Evolutionary conservation across 2,797 vertebrate genomes (phyloP).

Genomic region (Coregonus suidteri): DNA sequence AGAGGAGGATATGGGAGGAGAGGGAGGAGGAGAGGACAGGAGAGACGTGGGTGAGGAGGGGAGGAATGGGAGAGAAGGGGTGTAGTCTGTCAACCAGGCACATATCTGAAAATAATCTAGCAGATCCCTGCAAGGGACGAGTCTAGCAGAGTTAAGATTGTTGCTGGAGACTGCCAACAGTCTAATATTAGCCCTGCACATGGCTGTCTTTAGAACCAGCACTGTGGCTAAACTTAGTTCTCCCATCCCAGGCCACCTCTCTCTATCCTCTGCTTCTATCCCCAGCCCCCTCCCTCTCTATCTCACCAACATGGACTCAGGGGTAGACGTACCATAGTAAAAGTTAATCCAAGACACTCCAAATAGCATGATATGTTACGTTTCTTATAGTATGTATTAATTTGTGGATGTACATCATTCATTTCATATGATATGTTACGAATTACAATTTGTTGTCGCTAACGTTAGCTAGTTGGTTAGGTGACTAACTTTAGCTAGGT

Average conservation of each 20-base stretch:
- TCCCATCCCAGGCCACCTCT: constrained; percentile 55
- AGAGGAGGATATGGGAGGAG: too few species aligned
- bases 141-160: constrained; percentile 54
- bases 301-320: background rate
- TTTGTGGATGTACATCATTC: too few species aligned
- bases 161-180: constrained; percentile 59
- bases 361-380: too few species aligned
- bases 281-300: background rate
- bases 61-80: background rate
- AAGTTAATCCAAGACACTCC: too few species aligned
- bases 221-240: constrained; percentile 73
- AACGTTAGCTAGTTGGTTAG: too few species aligned
- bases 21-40: too few species aligned
- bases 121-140: constrained; percentile 46
- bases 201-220: constrained; percentile 69
- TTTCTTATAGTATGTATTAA: too few species aligned
- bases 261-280: constrained; percentile 28
- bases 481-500: too few species aligned
- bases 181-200: constrained; percentile 79
- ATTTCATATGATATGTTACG: too few species aligned
- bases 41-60: background rate
- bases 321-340: too few species aligned
- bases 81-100: constrained; percentile 22
- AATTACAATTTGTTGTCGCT: too few species aligned
- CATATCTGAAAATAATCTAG: constrained; percentile 53